Base-by-base conservation (phyloP, 2,888 invertebrate species). In the Chrysotoxum bicinctum region DNA sequence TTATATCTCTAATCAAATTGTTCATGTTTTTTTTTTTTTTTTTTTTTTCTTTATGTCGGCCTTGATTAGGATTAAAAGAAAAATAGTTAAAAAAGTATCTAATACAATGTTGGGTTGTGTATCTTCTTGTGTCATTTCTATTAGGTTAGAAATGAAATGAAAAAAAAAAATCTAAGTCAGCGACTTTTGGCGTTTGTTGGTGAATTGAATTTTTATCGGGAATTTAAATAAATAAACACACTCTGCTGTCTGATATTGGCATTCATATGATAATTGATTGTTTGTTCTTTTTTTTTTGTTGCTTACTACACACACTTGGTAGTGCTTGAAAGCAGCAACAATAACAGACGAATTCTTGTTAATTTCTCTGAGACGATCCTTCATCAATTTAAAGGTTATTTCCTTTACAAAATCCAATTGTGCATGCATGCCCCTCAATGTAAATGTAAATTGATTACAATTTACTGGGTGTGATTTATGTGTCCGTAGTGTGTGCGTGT, bases 221-320 rank as follows among this genome's bases (percentile, higher is more conserved):
- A 60, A 74, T 68, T 30, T 64, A 58, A 64, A 75, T 75, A 80
- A 70, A 76, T 62, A 81, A 48, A 75, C 21, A 43, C 66, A 58
- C 7, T 14, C 5, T 23, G 45, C 19, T 56, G 6, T 14, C 12
- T 30, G 45, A 32, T 60, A 70, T 50, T 54, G 30, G 48, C 16
- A 19, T 26, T 23, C 35, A 66, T 60, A 66, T n/a, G 79, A 60
- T 73, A 73, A 66, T 79, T 78, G 58, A 66, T 66, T 58, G 58
- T 72, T 26, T 76, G 69, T 62, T 60, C 32, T 16, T 52, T 54
- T 54, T 70, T 69, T 40, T 32, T 14, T n/a, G 5, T 19, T 14
- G 52, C 9, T 40, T n/a, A 45, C 35, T 37, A n/a, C 2, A 2
- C 4, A 4, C 35, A 14, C 52, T 40, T 32, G 21, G 54, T 21